Percentiles rank a stretch among this genome's conserved stretches.
Conservation (phyloP, 2,113 vertebrate genomes). For the Nothoprocta pentlandii region DNA sequence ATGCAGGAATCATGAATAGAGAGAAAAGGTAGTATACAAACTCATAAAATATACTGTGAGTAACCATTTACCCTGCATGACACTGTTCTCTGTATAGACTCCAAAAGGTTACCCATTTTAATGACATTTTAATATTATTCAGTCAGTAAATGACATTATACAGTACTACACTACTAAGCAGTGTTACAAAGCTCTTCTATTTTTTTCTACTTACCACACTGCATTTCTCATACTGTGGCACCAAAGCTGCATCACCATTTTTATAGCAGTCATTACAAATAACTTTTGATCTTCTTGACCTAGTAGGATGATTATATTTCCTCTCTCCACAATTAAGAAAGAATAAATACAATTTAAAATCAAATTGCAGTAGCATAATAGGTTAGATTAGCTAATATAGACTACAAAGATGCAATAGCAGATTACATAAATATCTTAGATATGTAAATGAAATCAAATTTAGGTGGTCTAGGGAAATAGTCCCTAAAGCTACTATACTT, state of each 20-base stretch:
- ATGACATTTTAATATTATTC: neutral
- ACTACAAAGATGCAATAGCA: neutral
- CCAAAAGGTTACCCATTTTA: neutral
- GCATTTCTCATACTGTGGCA: slow-evolving; percentile 26
- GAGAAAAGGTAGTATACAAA: neutral
- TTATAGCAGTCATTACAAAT: neutral
- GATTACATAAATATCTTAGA: neutral
- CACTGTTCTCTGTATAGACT: neutral
- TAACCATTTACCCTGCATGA: neutral
- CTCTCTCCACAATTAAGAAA: slow-evolving; percentile 52
- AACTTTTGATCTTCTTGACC: neutral
- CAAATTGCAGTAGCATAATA: neutral
- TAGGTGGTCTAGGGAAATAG: neutral
- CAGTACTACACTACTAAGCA: neutral
- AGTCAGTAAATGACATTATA: neutral
- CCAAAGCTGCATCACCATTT: slow-evolving; percentile 15
- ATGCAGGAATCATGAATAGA: neutral
- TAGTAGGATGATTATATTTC: neutral
- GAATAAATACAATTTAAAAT: neutral
- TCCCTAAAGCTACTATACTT: neutral
- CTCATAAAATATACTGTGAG: neutral
- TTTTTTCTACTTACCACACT: slow-evolving; percentile 52
- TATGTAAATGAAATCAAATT: neutral
- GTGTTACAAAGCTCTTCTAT: neutral
- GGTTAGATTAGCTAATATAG: neutral